Evolutionary conservation across 2,113 vertebrate species (phyloP), one percentile per base, ranked within the genome.

Genomic region (Bujurquina vittata): DNA sequence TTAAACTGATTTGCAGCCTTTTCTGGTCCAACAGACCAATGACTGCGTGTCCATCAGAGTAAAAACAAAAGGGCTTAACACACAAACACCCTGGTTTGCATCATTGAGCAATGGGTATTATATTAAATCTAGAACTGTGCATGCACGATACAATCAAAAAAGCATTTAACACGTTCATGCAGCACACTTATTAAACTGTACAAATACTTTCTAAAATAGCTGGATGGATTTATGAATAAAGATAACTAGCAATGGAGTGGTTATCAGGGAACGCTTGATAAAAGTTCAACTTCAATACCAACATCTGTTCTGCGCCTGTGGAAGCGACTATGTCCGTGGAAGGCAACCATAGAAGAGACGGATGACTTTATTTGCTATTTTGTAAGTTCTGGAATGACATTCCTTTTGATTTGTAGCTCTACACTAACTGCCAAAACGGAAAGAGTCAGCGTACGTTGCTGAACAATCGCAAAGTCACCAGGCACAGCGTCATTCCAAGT

Each of bases 321-420:
- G 63, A 92, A 79, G 61, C 75, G 74, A 73, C 61, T 87, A 75
- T 86, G 83, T 88, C 84, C 83, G 73, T 78, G 80, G 77, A 85
- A 78, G 75, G 89, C 88, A 63, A 85, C 77, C 83, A 72, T 56
- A 43, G 75, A 78, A 79, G 79, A 93, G 91, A 94, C 86, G 91
- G 91, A 95, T 91, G 86, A 89, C 83, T 92, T 85, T 90, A 88
- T 91, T 92, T 94, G 91, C 91, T 91, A 89, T 88, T 91, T 83
- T 72, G 77, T 81, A 76, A 88, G 88, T 81, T 91, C 55, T 65
- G 56, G 84, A 88, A 90, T 91, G 86, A 85, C 85, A 79, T 84
- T 81, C 23, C 80, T 74, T 92, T 89, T 93, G 92, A 94, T 95
- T 94, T 94, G 91, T 89, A 75, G 89, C 73, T 78, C 85, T 80